Conservation (phyloP, 2,888 invertebrate species). For the Cylloceria caligata region DNA sequence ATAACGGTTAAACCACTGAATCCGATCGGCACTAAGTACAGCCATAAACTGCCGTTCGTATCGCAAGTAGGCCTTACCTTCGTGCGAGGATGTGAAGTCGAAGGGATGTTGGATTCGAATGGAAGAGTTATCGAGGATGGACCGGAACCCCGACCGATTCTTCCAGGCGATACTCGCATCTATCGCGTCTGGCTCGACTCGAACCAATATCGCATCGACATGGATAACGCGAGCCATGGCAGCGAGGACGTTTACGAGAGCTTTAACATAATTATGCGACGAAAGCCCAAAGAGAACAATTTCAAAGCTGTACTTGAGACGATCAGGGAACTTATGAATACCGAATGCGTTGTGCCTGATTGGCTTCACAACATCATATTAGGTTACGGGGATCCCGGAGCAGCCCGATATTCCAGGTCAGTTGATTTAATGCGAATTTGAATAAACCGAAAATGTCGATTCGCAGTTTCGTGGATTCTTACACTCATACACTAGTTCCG, state of each 20-base stretch:
- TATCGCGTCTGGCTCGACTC: slow-evolving; percentile 98
- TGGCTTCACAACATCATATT: slow-evolving; percentile 98
- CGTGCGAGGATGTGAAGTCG: slow-evolving; percentile 99
- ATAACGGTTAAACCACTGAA: slow-evolving; percentile 95
- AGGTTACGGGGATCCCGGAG: slow-evolving; percentile 98
- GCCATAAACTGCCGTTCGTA: slow-evolving; percentile 93
- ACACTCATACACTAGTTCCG: too few species aligned
- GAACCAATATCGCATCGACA: slow-evolving; percentile 97
- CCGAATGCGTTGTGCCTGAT: slow-evolving; percentile 98
- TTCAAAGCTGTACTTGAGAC: slow-evolving; percentile 99
- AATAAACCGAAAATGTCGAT: too few species aligned
- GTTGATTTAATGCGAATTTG: background rate
- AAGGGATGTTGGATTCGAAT: slow-evolving; percentile 98
- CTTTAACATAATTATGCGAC: slow-evolving; percentile 98
- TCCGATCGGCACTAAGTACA: slow-evolving; percentile 93
- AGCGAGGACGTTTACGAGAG: slow-evolving; percentile 95
- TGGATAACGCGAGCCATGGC: slow-evolving; percentile 93
- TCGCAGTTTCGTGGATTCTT: too few species aligned
- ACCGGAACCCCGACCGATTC: slow-evolving; percentile 93
- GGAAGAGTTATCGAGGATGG: slow-evolving; percentile 99
- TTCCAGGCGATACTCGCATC: slow-evolving; percentile 95
- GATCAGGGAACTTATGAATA: slow-evolving; percentile 99
- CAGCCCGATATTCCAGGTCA: slow-evolving; percentile 96
- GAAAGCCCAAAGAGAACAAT: slow-evolving; percentile 99
- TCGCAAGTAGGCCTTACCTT: slow-evolving; percentile 96